A percentile compares a stretch with the other conserved stretches of the same genome.
Conservation (phyloP, 2,113 vertebrate genomes). For the Eulemur macaco region DNA sequence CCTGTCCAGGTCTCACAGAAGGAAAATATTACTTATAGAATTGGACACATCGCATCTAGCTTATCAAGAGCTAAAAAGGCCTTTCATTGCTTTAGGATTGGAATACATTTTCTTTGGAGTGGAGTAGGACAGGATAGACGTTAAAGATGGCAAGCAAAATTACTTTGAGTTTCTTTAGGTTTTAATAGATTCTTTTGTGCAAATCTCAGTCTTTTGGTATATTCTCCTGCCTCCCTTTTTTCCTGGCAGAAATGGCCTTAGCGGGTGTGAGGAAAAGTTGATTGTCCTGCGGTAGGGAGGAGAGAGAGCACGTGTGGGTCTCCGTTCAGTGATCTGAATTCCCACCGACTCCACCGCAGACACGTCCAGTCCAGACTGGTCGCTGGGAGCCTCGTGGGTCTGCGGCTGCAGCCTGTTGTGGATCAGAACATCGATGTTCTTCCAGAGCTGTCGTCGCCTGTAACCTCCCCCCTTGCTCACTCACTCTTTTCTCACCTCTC, state of each 20-base stretch:
- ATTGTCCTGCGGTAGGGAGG: background rate
- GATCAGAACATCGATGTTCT: background rate
- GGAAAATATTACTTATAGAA: background rate
- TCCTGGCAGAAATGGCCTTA: background rate
- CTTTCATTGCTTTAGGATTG: slow-evolving; percentile 29
- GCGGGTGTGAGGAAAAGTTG: background rate
- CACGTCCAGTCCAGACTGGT: background rate
- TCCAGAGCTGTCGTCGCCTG: background rate
- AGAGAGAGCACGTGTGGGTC: background rate
- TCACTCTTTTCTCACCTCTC: slow-evolving; percentile 32
- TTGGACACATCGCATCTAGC: background rate
- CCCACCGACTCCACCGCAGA: background rate
- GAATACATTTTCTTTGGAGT: background rate
- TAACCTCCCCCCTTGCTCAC: background rate
- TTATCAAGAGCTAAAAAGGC: background rate
- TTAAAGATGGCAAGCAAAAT: slow-evolving; percentile 24
- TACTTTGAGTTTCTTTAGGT: background rate
- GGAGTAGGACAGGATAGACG: background rate
- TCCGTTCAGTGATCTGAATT: background rate
- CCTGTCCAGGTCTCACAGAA: background rate
- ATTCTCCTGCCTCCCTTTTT: background rate
- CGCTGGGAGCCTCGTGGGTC: background rate
- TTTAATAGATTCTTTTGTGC: background rate
- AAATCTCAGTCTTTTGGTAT: background rate
- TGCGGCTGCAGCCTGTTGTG: background rate